Evolutionary conservation across 2,888 invertebrate genomes (phyloP), one percentile per base, ranked within the genome.

Genomic region (Adelognathus sp.): DNA sequence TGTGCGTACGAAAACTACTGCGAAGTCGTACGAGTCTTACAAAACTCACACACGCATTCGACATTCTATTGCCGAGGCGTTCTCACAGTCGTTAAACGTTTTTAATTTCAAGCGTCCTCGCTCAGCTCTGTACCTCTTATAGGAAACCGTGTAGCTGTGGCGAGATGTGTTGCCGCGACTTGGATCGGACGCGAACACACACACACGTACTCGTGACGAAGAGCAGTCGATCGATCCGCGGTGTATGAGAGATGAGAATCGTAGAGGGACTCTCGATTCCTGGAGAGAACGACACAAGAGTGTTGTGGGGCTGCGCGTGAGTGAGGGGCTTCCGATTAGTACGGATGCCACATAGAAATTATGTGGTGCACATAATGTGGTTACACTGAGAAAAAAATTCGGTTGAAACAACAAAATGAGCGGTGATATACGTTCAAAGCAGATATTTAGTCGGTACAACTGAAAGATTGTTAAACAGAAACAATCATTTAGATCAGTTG

Each of bases 81-180:
- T 86, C 84, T 84, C 86, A 83, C 86, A 84, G 82, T 84, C 84
- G 83, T 83, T 85, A 84, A 85, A 83, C 80, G 81, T 82, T 85
- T 85, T 85, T 85, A 84, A 84, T 86, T 86, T 85, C 82, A 79
- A 64, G 64, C n/a, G n/a, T n/a, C n/a, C 80, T 56, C 16, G 21
- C 56, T 58, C 36, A 16, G 11, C 29, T 29, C n/a, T 29, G 29
- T 29, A 54, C 29, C n/a, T 29, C 7, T 16, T 54, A 29, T 54
- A 54, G 27, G 14, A 27, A 54, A 54, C 54, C 11, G 27, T 14
- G 29, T 29, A 54, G 58, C 27, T 27, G 44, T 58, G 18, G 56
- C 33, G 36, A 36, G 36, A 36, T 9, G n/a, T 36, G 36, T 36
- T n/a, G n/a, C n/a, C n/a, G n/a, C n/a, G n/a, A 36, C 36, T 36